Percentiles rank a stretch among this genome's conserved stretches.
These are phyloP conservation scores for Cinara cedri DNA, from an alignment of 2,888 invertebrate genomes.

Conservation along the genomic window DNA sequence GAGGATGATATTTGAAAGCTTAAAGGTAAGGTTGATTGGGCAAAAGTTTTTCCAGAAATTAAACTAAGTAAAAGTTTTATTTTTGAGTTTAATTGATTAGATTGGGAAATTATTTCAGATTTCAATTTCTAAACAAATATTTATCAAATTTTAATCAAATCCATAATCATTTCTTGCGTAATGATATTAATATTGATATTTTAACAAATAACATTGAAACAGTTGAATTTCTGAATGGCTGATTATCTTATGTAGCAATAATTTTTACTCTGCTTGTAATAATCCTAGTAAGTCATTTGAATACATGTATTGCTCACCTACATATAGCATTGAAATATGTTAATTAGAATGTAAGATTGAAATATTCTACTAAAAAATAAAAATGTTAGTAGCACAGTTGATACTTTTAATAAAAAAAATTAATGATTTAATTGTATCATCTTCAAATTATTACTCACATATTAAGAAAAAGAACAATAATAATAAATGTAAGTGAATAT, in stretches of 20 bases:
- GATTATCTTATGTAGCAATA: background rate
- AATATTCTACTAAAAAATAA: background rate
- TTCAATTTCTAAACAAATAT: background rate
- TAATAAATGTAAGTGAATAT: too few relatives aligned
- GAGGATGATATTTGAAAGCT: too few relatives aligned
- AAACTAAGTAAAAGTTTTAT: too few relatives aligned
- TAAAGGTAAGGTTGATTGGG: too few relatives aligned
- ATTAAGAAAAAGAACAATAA: background rate
- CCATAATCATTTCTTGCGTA: background rate
- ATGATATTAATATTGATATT: slow-evolving; percentile 9
- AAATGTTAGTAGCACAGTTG: background rate
- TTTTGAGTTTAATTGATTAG: too few relatives aligned
- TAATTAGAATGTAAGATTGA: background rate
- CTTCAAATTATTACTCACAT: background rate
- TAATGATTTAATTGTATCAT: background rate
- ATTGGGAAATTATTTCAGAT: too few relatives aligned
- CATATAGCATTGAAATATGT: background rate
- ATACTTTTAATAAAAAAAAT: slow-evolving; percentile 16
- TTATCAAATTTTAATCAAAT: background rate
- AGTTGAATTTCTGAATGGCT: background rate
- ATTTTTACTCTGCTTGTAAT: background rate
- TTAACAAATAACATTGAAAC: slow-evolving; percentile 4
- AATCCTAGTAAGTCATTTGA: slow-evolving; percentile 1
- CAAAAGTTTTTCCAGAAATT: too few relatives aligned
- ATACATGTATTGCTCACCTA: background rate